Evolutionary conservation across 1,140 invertebrate species (phyloP).

Genomic region (Apocrypta bakeri): DNA sequence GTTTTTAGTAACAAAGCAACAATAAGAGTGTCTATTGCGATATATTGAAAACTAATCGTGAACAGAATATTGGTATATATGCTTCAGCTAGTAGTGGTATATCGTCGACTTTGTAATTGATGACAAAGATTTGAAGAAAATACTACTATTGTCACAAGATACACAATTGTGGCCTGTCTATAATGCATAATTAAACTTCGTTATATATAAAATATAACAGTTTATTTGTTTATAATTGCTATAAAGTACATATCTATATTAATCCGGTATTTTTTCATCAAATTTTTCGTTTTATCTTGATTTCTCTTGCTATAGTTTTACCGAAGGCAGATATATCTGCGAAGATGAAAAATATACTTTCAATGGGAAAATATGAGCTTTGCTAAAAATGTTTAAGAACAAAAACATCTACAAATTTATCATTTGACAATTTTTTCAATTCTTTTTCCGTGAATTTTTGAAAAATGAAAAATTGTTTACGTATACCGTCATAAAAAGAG

Average conservation of each 20-base stretch:
- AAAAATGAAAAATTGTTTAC: too few species aligned
- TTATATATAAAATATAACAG: not conserved
- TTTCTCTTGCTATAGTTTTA: constrained; percentile 7
- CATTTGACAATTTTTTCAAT: too few species aligned
- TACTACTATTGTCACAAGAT: not conserved
- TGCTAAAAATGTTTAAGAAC: too few species aligned
- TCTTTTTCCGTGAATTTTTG: too few species aligned
- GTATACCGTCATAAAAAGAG: too few species aligned
- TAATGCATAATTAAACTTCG: not conserved
- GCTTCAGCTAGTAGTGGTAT: not conserved
- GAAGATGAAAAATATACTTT: constrained; percentile 29
- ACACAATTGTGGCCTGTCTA: not conserved
- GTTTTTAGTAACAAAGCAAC: constrained; percentile 4
- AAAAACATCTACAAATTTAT: too few species aligned
- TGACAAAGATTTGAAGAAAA: not conserved
- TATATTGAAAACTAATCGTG: too few species aligned
- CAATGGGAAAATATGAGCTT: constrained; percentile 11
- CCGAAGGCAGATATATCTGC: constrained; percentile 24
- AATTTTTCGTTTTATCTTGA: not conserved
- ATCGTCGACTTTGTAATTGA: not conserved
- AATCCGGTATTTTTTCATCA: not conserved
- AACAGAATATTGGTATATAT: constrained; percentile 9
- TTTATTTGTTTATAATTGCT: not conserved
- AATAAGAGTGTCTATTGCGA: constrained; percentile 7
- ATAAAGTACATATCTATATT: not conserved